A percentile compares a stretch with the other conserved stretches of the same genome.
Evolutionary conservation across 2,888 invertebrate genomes (phyloP).

Genomic region (Eilema griseolum): DNA sequence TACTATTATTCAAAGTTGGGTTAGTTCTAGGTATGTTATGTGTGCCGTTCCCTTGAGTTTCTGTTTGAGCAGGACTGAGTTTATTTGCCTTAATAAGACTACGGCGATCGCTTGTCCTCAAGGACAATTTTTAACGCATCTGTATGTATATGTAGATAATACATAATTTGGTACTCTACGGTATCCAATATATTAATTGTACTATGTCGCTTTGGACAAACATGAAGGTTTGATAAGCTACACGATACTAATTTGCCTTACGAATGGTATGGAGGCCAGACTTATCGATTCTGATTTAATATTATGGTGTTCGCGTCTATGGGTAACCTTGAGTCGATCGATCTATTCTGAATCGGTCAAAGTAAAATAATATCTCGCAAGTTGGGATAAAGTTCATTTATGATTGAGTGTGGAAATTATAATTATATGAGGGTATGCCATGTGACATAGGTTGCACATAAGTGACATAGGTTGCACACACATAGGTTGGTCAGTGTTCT

Average conservation of each 20-base stretch:
- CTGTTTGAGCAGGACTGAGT: too few relatives aligned
- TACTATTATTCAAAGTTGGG: too few relatives aligned
- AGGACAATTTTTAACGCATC: too few relatives aligned
- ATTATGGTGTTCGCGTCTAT: slow-evolving; percentile 1
- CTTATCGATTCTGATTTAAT: slow-evolving; percentile 4
- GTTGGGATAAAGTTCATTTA: background rate
- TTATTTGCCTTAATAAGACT: too few relatives aligned
- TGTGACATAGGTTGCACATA: background rate
- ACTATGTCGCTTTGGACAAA: background rate
- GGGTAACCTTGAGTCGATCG: background rate
- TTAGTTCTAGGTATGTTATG: too few relatives aligned
- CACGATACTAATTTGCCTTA: slow-evolving; percentile 1
- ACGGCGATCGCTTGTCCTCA: too few relatives aligned
- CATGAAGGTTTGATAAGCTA: background rate
- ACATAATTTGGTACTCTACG: background rate
- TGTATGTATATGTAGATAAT: too few relatives aligned
- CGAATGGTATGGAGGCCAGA: background rate
- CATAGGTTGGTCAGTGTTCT: too few relatives aligned
- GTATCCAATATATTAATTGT: background rate
- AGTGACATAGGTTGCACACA: too few relatives aligned
- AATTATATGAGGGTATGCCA: too few relatives aligned
- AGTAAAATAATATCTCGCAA: slow-evolving; percentile 1
- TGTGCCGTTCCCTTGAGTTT: too few relatives aligned
- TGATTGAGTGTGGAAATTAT: background rate
- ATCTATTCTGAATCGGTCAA: background rate